phyloP scores from a whole-genome alignment of 2,113 vertebrate genomes.

The Pelecanoides urinatrix region DNA sequence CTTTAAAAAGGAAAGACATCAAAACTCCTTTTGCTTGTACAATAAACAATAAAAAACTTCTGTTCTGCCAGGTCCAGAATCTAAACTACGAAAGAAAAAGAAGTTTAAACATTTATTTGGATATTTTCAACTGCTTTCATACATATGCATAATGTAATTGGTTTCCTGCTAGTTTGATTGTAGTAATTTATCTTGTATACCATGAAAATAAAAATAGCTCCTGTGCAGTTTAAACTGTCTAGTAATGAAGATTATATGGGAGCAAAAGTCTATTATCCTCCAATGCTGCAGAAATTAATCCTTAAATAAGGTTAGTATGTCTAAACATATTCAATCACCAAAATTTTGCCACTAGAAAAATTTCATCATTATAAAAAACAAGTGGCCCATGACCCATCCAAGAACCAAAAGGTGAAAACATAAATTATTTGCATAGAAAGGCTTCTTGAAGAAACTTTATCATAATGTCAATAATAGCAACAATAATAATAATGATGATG shows the following conservation, averaged over 20 bases:
- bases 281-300: slow-evolving; percentile 6
- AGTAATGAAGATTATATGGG: background rate
- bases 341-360: background rate
- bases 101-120: background rate
- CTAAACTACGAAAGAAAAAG: background rate
- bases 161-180: background rate
- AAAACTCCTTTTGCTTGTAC: background rate
- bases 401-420: background rate
- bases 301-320: slow-evolving; percentile 14
- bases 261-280: slow-evolving; percentile 1
- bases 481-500: background rate
- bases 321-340: background rate
- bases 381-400: background rate
- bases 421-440: background rate
- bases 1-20: background rate
- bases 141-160: background rate
- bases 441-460: background rate
- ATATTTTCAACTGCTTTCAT: background rate
- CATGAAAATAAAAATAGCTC: slow-evolving; percentile 30
- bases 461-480: background rate
- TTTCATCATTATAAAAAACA: background rate
- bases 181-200: background rate
- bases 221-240: background rate
- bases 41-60: background rate
- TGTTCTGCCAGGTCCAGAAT: background rate